Percentiles rank a stretch among this genome's conserved stretches.
Evolutionary conservation across 2,888 invertebrate genomes (phyloP).

Genomic region (Andricus curvator): DNA sequence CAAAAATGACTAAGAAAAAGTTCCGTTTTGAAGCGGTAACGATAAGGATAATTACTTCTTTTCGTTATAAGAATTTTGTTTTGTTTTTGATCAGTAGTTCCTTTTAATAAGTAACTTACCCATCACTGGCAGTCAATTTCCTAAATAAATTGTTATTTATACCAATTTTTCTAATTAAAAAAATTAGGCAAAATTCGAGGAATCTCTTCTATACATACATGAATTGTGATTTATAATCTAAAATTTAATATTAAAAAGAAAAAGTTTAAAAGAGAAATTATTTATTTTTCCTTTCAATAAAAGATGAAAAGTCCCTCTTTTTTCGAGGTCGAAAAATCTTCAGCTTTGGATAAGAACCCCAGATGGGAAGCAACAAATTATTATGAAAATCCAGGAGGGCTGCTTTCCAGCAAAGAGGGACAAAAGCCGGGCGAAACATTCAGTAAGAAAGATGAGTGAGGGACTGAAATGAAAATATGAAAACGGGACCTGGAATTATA

Average conservation of each 20-base stretch:
- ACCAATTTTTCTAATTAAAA: too few species aligned
- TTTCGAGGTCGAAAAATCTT: background rate
- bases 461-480: constrained; percentile 69
- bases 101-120: too few species aligned
- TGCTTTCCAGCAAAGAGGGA: constrained; percentile 37
- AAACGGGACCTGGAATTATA: constrained; percentile 68
- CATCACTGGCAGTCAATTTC: background rate
- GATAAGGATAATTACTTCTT: too few species aligned
- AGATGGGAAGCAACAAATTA: constrained; percentile 40
- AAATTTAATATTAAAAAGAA: background rate
- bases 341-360: background rate
- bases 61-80: too few species aligned
- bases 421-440: constrained; percentile 54
- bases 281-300: constrained; percentile 6
- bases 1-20: too few species aligned
- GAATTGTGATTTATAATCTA: background rate
- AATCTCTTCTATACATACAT: too few species aligned
- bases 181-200: too few species aligned
- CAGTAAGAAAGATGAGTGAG: constrained; percentile 50
- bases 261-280: background rate
- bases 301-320: background rate
- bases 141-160: too few species aligned
- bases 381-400: constrained; percentile 58
- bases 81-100: too few species aligned
- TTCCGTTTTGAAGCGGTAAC: too few species aligned